phyloP scores from a whole-genome alignment of 2,888 invertebrate species.

The Drosophila demipolita region DNA sequence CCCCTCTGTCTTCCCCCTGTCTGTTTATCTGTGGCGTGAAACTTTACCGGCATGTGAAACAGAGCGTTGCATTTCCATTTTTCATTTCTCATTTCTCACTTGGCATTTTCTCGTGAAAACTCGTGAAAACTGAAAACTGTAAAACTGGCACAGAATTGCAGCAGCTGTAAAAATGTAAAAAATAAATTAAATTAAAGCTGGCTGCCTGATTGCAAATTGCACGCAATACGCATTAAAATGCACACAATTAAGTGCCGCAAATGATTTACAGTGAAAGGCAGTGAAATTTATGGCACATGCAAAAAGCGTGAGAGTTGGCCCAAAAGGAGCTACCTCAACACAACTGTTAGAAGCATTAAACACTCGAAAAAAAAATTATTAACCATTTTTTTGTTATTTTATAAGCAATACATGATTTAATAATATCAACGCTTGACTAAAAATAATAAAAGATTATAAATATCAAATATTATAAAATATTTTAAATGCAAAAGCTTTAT shows the following conservation, averaged over 20 bases:
- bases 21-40: conserved; percentile 48
- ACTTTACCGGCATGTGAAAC: conserved; percentile 60
- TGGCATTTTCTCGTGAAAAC: conserved; percentile 63
- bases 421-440: too few relatives aligned
- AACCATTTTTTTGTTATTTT: neutral
- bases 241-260: conserved; percentile 70
- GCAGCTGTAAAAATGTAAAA: conserved; percentile 9
- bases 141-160: conserved; percentile 66
- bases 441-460: neutral
- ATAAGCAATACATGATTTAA: neutral
- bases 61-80: conserved; percentile 74
- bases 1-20: neutral
- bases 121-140: conserved; percentile 28
- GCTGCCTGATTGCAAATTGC: conserved; percentile 58
- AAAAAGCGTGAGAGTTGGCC: conserved; percentile 69
- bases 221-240: conserved; percentile 78
- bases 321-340: conserved; percentile 12
- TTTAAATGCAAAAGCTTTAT: too few relatives aligned
- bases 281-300: conserved; percentile 78
- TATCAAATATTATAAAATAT: neutral
- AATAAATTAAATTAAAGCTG: conserved; percentile 14
- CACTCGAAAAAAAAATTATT: neutral
- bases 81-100: conserved; percentile 47
- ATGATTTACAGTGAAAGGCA: conserved; percentile 80
- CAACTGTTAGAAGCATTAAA: neutral